phyloP scores from a whole-genome alignment of 2,113 vertebrate genomes.

The Rallus limicola region DNA sequence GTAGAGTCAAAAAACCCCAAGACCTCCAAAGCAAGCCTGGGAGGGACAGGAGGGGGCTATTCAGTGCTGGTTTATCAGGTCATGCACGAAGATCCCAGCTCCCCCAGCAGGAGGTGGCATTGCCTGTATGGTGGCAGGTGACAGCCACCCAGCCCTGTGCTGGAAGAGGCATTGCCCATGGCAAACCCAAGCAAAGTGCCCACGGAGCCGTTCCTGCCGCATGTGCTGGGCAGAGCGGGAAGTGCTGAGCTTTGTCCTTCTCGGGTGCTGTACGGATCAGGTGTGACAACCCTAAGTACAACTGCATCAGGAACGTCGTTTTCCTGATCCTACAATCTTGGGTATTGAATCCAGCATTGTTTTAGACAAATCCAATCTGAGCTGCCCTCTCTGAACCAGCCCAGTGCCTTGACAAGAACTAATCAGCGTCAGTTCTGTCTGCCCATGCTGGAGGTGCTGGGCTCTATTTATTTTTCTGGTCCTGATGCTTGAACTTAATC shows the following conservation, averaged over 20 bases:
- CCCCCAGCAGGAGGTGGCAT: not conserved
- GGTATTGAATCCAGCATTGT: not conserved
- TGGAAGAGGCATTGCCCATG: not conserved
- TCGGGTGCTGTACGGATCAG: rapidly evolving
- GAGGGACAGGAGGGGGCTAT: not conserved
- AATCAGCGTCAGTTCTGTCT: not conserved
- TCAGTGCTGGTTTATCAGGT: not conserved
- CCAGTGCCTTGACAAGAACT: not conserved
- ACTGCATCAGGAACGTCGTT: not conserved
- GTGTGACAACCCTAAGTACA: not conserved
- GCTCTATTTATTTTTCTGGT: slow-evolving; percentile 40
- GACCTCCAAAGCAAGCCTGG: not conserved
- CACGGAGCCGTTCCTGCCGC: not conserved
- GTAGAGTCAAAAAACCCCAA: not conserved
- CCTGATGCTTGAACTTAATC: slow-evolving; percentile 49
- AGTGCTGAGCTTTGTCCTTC: rapidly evolving
- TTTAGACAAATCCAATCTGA: not conserved
- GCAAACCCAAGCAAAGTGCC: not conserved
- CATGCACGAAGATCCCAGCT: not conserved
- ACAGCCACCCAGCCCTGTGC: not conserved
- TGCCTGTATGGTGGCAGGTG: not conserved
- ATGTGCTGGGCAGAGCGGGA: not conserved
- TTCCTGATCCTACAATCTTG: not conserved
- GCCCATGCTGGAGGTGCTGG: not conserved
- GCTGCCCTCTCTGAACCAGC: not conserved